Base-by-base conservation (phyloP, 1,140 invertebrate genomes). In the Cataglyphis hispanica region DNA sequence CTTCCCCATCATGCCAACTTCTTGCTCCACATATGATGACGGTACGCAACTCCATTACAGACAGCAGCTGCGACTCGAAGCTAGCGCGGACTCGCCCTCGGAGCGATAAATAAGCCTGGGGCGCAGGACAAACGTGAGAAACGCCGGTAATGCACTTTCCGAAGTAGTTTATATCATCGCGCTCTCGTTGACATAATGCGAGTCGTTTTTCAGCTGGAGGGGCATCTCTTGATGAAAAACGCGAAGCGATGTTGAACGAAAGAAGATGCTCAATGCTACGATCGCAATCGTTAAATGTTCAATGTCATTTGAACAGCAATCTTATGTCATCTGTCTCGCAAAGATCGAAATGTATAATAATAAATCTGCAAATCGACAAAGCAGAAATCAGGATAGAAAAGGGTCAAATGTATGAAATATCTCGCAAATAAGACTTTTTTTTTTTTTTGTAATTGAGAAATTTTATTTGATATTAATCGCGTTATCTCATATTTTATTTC, bases 121-220 rank as follows among this genome's bases (percentile, higher is more conserved):
- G 78, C 19, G 40, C 8, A 37, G 78, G n/a, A 83, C 78, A 83
- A 83, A 83, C 78, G 78, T 46, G 66, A 72, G 78, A 83, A 83
- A 83, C 67, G 78, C 78, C 67, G 56, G 78, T 83, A 83, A 83
- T 83, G 78, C 67, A 74, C 78, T 83, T 83, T 83, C 37, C 53
- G 19, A 83, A 83, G 67, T 83, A 74, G 53, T 83, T 67, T 72
- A 83, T 83, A 83, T 83, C 78, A 81, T 60, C 78, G 60, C 46
- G 53, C 67, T 74, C 78, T 72, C 67, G 53, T 83, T 83, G 78
- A 83, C 78, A 34, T 83, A 77, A 83, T 83, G 78, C 40, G 53
- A 74, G 67, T 60, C 78, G 53, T 83, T 61, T 60, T 60, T 40
- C 53, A 60, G 67, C 78, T 69, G 53, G 34, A 72, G 67, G 64